Evolutionary conservation across 2,888 invertebrate genomes (phyloP).

Genomic region (Xestia ashworthii): DNA sequence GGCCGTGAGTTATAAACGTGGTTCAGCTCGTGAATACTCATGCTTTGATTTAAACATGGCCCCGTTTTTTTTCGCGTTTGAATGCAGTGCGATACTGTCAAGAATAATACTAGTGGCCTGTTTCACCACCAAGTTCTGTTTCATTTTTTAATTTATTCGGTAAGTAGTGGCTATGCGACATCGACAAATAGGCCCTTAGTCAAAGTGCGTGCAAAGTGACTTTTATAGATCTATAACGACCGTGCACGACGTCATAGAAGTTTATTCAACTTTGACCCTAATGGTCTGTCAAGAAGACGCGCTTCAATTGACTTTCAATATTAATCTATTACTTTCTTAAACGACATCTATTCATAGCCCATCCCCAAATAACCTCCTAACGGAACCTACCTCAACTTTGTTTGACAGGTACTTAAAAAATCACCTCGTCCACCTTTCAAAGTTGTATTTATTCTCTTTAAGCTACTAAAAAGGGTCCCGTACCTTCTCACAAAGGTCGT

Average conservation of each 20-base stretch:
- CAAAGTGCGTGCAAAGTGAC: neutral
- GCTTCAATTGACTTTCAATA: neutral
- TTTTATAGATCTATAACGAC: neutral
- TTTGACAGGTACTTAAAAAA: neutral
- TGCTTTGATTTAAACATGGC: neutral
- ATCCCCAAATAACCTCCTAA: neutral
- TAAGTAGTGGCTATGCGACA: too few species aligned
- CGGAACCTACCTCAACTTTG: neutral
- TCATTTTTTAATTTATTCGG: too few species aligned
- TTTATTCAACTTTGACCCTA: neutral
- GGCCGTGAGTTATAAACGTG: neutral
- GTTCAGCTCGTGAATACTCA: neutral
- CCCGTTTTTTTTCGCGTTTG: neutral
- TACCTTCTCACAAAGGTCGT: neutral
- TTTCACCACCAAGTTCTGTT: too few species aligned
- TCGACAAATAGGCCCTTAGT: too few species aligned
- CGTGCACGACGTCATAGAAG: neutral
- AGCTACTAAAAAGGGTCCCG: slow-evolving; percentile 16
- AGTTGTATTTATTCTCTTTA: slow-evolving; percentile 3
- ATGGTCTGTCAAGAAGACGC: neutral
- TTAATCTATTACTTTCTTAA: neutral
- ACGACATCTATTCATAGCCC: neutral
- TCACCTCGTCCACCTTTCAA: neutral
- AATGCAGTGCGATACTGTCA: neutral
- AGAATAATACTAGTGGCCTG: neutral